Conservation (phyloP, 2,113 vertebrate species). For the Dicrurus megarhynchus region DNA sequence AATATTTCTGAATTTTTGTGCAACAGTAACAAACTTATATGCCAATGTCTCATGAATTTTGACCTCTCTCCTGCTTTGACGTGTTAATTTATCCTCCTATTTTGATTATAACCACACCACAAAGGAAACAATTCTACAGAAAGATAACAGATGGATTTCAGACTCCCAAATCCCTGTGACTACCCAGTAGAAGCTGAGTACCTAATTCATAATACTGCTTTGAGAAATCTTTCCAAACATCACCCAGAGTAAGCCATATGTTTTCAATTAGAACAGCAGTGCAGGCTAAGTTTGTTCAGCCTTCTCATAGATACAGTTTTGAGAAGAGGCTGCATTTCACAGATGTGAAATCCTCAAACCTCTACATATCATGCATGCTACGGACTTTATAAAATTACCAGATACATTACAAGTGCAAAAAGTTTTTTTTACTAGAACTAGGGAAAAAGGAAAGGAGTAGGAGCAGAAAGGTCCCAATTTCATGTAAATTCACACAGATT, state of each 20-base stretch:
- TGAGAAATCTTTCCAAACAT: neutral
- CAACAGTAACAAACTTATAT: neutral
- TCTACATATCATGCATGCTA: neutral
- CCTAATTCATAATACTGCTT: neutral
- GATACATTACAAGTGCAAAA: neutral
- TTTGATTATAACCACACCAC: neutral
- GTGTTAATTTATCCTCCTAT: neutral
- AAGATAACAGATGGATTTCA: conserved; percentile 3
- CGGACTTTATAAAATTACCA: neutral
- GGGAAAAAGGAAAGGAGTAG: neutral
- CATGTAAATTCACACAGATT: neutral
- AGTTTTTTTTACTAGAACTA: neutral
- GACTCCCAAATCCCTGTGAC: neutral
- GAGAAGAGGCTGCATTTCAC: neutral
- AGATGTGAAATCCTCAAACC: neutral
- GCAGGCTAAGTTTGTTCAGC: neutral
- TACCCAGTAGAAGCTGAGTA: neutral
- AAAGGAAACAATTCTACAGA: neutral
- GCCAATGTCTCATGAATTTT: neutral
- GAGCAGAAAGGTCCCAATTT: neutral
- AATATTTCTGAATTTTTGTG: neutral
- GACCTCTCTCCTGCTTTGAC: neutral
- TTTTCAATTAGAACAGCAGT: neutral
- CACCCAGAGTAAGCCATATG: neutral
- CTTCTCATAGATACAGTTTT: neutral